Evolutionary conservation across 1,140 invertebrate species (phyloP).

Genomic region (Drosophila lacteicornis): DNA sequence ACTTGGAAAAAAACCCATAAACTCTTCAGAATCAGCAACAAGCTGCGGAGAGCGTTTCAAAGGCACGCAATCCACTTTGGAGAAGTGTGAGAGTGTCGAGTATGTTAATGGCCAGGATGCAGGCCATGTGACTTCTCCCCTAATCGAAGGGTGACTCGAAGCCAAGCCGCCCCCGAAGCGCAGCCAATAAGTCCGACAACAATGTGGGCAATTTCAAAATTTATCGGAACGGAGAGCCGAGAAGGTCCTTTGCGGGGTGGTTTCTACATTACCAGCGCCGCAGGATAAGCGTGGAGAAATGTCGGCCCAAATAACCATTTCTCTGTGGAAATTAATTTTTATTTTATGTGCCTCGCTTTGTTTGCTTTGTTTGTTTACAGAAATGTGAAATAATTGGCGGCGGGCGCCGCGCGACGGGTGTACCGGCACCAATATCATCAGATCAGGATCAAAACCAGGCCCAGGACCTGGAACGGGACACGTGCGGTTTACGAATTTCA

Average conservation of each 20-base stretch:
- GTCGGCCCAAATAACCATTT: constrained; percentile 77
- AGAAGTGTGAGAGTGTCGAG: constrained; percentile 64
- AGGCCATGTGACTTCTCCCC: constrained; percentile 60
- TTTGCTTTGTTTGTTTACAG: constrained; percentile 68
- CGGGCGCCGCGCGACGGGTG: constrained; percentile 49
- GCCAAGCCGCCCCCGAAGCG: constrained; percentile 47
- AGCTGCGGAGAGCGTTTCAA: constrained; percentile 45
- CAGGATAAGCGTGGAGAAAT: constrained; percentile 51
- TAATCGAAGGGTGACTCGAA: constrained; percentile 11
- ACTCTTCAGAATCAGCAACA: constrained; percentile 45
- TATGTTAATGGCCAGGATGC: constrained; percentile 72
- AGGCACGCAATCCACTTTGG: constrained; percentile 57
- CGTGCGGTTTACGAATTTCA: constrained; percentile 32
- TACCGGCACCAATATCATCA: constrained; percentile 16
- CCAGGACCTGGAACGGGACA: constrained; percentile 12
- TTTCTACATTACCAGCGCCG: constrained; percentile 41
- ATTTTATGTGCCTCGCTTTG: constrained; percentile 70
- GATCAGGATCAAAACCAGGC: constrained; percentile 10
- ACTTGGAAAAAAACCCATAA: constrained; percentile 47
- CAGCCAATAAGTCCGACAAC: constrained; percentile 66
- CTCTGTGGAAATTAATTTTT: constrained; percentile 79
- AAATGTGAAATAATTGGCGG: constrained; percentile 73
- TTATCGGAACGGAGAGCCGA: constrained; percentile 33
- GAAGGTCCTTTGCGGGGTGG: constrained; percentile 50
- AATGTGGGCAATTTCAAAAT: constrained; percentile 72